Percentiles rank a stretch among this genome's conserved stretches.
These are phyloP conservation scores for Ferdinandea cuprea DNA, from an alignment of 2,888 invertebrate genomes.

Conservation along the genomic window DNA sequence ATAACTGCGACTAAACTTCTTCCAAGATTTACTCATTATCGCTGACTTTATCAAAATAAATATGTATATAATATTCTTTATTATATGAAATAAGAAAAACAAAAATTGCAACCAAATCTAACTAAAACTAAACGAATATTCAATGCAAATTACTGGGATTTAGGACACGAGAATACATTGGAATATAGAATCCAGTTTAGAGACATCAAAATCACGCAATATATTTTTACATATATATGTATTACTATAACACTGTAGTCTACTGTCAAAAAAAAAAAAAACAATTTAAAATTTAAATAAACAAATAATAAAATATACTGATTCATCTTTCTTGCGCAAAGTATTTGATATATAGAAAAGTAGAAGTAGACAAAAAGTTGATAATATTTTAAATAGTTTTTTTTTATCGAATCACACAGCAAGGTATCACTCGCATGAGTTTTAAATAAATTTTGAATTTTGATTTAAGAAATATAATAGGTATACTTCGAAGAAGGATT, in stretches of 20 bases:
- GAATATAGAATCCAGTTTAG: constrained; percentile 62
- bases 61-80: no score
- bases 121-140: constrained; percentile 39
- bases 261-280: constrained; percentile 47
- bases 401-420: constrained; percentile 61
- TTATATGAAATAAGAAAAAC: no score
- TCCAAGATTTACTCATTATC: no score
- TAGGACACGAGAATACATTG: constrained; percentile 39
- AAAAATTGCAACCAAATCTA: constrained; percentile 31
- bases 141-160: constrained; percentile 37
- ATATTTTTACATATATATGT: constrained; percentile 17
- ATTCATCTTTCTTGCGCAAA: constrained; percentile 62
- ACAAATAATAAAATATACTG: constrained; percentile 28
- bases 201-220: constrained; percentile 69
- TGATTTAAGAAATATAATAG: not conserved
- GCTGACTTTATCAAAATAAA: no score
- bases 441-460: constrained; percentile 60
- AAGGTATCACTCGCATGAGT: constrained; percentile 53
- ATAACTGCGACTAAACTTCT: no score
- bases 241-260: constrained; percentile 49
- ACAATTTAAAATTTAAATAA: constrained; percentile 39
- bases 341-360: constrained; percentile 41
- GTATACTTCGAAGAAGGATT: constrained; percentile 40
- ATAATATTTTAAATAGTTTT: constrained; percentile 28
- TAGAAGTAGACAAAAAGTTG: constrained; percentile 54